phyloP scores from a whole-genome alignment of 2,888 invertebrate genomes.

The Drosophila niveifrons region DNA sequence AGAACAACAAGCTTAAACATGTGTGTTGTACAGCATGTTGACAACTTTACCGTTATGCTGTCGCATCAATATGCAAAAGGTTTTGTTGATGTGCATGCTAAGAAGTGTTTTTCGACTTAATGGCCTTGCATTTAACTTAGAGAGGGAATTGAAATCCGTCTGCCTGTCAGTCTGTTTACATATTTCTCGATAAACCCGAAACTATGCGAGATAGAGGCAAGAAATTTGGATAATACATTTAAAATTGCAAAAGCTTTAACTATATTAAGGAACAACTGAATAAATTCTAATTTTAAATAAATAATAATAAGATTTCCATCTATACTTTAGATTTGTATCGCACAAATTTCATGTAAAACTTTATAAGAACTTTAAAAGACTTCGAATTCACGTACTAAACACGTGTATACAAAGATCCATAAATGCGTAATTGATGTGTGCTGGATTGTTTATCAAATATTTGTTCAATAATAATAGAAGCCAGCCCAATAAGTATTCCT shows the following conservation, averaged over 20 bases:
- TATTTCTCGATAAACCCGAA: too few species aligned
- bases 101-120: neutral
- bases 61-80: conserved; percentile 29
- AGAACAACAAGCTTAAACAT: conserved; percentile 14
- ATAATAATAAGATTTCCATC: too few species aligned
- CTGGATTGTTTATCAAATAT: conserved; percentile 51
- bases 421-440: conserved; percentile 19
- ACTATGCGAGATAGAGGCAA: too few species aligned
- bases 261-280: too few species aligned
- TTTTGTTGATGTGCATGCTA: neutral
- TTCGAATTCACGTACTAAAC: conserved; percentile 1
- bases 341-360: neutral
- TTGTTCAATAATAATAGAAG: conserved; percentile 30
- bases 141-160: too few species aligned
- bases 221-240: too few species aligned
- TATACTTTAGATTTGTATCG: too few species aligned
- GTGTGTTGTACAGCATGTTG: neutral
- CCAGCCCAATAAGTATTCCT: conserved; percentile 3
- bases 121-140: neutral
- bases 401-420: neutral
- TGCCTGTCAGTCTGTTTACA: too few species aligned
- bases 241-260: too few species aligned
- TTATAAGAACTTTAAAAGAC: neutral
- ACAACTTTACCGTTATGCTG: conserved; percentile 21
- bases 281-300: too few species aligned